These are phyloP conservation scores for Odontocolon sp. DNA, from an alignment of 2,888 invertebrate genomes.

Conservation along the genomic window DNA sequence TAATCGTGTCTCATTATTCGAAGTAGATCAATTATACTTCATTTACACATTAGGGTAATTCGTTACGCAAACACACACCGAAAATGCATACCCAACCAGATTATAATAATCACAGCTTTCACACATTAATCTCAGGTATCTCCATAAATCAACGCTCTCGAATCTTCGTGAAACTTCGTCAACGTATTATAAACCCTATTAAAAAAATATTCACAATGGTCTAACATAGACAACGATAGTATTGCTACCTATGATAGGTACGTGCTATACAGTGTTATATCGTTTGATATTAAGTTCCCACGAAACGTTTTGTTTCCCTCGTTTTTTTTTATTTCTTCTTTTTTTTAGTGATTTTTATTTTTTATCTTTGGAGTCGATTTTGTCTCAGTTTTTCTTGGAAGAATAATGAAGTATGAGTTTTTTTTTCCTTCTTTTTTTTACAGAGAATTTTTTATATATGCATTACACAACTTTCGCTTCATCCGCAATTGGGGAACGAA, in stretches of 20 bases:
- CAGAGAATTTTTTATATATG: conserved; percentile 24
- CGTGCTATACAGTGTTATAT: conserved; percentile 61
- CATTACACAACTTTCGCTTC: conserved; percentile 37
- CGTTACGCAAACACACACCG: conserved; percentile 32
- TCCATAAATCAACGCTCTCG: conserved; percentile 39
- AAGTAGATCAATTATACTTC: conserved; percentile 51
- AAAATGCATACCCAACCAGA: no score
- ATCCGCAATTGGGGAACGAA: conserved; percentile 22
- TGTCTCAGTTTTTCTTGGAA: conserved; percentile 19
- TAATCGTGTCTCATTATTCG: conserved; percentile 39
- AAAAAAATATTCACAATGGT: conserved; percentile 79
- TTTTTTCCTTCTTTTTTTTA: conserved; percentile 5
- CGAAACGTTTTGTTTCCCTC: conserved; percentile 23
- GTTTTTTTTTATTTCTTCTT: conserved; percentile 8
- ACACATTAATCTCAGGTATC: conserved; percentile 51
- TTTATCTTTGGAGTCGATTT: neutral
- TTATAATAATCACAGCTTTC: no score
- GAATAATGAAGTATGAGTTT: conserved; percentile 15
- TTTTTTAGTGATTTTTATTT: neutral
- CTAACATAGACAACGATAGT: conserved; percentile 76
- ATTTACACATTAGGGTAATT: conserved; percentile 43
- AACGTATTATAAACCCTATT: conserved; percentile 78
- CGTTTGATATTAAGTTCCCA: conserved; percentile 65
- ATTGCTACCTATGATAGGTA: conserved; percentile 69
- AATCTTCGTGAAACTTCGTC: conserved; percentile 61